A percentile compares a stretch with the other conserved stretches of the same genome.
These are phyloP conservation scores for Melanotaenia parkinsoni DNA, from an alignment of 2,797 vertebrate genomes.

Conservation along the genomic window DNA sequence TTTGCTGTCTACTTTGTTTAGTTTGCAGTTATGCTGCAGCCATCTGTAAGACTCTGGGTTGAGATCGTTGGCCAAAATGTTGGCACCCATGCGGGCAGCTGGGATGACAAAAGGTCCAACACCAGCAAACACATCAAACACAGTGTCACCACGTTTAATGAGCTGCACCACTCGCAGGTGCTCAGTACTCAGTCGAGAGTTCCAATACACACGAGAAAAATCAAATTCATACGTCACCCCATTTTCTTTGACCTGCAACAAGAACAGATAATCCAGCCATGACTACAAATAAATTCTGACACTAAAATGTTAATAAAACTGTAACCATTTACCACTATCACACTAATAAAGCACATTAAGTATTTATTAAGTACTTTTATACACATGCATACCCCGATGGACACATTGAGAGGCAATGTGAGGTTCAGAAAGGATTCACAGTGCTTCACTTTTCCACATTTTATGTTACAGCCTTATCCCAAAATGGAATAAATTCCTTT, in stretches of 20 bases:
- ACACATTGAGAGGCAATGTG: no score
- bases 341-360: neutral
- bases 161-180: slow-evolving; percentile 87
- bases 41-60: slow-evolving; percentile 94
- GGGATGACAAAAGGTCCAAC: slow-evolving; percentile 95
- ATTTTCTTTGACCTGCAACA: slow-evolving; percentile 93
- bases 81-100: slow-evolving; percentile 87
- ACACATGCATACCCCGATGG: no score
- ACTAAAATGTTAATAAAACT: neutral
- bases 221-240: slow-evolving; percentile 91
- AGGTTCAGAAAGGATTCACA: no score
- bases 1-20: slow-evolving; percentile 91
- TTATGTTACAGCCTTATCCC: no score
- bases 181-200: slow-evolving; percentile 93
- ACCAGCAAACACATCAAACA: slow-evolving; percentile 94
- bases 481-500: no score
- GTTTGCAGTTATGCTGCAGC: slow-evolving; percentile 92
- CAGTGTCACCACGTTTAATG: slow-evolving; percentile 82
- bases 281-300: neutral
- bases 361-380: no score
- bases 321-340: neutral
- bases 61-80: slow-evolving; percentile 93
- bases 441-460: no score
- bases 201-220: slow-evolving; percentile 98
- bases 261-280: neutral